Evolutionary conservation across 2,113 vertebrate species (phyloP), one percentile per base, ranked within the genome.

Genomic region (Chroicocephalus ridibundus): DNA sequence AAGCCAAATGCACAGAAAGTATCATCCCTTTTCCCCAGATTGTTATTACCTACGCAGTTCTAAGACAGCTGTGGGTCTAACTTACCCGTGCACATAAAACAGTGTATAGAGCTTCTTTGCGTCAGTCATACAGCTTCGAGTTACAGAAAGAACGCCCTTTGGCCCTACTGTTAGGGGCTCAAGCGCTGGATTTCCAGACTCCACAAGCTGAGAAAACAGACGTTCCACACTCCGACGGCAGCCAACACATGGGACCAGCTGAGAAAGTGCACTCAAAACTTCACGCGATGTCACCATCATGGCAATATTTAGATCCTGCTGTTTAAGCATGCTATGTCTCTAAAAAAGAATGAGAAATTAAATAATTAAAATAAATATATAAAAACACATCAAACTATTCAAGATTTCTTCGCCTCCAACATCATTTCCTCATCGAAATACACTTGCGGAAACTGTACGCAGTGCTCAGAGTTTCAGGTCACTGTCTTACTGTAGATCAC

Each of bases 61-160:
- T 9, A 32, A 31, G 11, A 4, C 25, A 75, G 20, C 31, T 26
- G 10, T 13, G 32, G 10, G 9, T 57, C 76, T 84, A 26, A 90
- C 99, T 98, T 97, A 99, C 99, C 99, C 99, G 10, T 99, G 99
- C 93, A 99, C 97, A 44, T 99, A 99, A 96, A 99, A 99, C 83
- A 99, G 99, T 0, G 98, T 98, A 97, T 99, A 99, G 76, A 99
- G 98, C 89, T 99, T 99, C 96, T 98, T 99, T 55, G 98, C 98
- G 94, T 99, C 99, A 81, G 98, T 98, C 98, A 99, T 98, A 94
- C 99, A 99, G 87, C 98, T 97, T 77, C 99, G 98, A 91, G 98
- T 99, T 80, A 99, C 98, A 22, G 99, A 99, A 17, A 99, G 98
- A 93, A 99, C 98, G 57, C 99, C 99, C 34, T 98, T 99, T 12